Evolutionary conservation across 2,888 invertebrate genomes (phyloP).

Genomic region (Silvanus unidentatus): DNA sequence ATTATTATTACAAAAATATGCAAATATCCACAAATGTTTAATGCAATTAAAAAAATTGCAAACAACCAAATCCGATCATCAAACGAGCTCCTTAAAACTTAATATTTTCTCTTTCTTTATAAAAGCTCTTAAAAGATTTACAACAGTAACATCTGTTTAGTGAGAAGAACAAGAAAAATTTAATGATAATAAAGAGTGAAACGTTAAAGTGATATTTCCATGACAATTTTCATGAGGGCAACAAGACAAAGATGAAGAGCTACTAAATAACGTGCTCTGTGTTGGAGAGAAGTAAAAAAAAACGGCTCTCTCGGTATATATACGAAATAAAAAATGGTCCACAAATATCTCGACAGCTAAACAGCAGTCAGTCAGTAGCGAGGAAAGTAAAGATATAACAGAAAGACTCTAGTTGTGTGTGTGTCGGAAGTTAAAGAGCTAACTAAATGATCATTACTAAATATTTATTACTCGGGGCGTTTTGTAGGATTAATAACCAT

Average conservation of each 20-base stretch:
- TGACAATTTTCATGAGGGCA: conserved; percentile 25
- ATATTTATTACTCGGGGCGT: conserved; percentile 44
- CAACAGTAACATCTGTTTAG: conserved; percentile 32
- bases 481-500: conserved; percentile 42
- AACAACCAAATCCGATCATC: background rate
- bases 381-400: conserved; percentile 8
- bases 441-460: conserved; percentile 47
- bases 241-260: too few relatives aligned
- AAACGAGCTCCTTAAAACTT: too few relatives aligned
- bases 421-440: conserved; percentile 45
- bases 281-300: too few relatives aligned
- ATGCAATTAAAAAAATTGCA: too few relatives aligned
- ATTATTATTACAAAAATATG: too few relatives aligned
- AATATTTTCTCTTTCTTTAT: too few relatives aligned
- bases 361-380: conserved; percentile 1
- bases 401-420: conserved; percentile 38
- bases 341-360: conserved; percentile 39
- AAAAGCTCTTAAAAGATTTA: too few relatives aligned
- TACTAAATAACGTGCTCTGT: too few relatives aligned
- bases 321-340: conserved; percentile 35
- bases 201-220: conserved; percentile 29
- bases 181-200: conserved; percentile 4
- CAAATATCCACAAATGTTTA: too few relatives aligned
- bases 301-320: conserved; percentile 17
- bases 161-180: conserved; percentile 17